These are phyloP conservation scores for Salvator merianae DNA, from an alignment of 2,113 vertebrate species.

Conservation along the genomic window DNA sequence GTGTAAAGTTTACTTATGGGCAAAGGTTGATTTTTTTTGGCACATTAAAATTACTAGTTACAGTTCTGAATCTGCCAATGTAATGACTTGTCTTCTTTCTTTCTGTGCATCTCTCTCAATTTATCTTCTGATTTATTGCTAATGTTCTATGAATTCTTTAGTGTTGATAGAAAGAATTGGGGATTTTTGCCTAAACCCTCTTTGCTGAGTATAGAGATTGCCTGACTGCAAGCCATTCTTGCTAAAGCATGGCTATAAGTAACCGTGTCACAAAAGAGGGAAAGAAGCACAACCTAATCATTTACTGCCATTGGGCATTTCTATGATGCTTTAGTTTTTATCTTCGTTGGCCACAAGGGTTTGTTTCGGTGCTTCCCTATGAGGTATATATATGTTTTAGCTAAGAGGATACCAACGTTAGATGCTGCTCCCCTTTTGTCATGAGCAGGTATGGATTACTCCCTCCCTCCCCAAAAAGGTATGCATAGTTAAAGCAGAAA, in stretches of 20 bases:
- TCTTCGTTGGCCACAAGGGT: not conserved
- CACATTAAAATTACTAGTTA: no score
- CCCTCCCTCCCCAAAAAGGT: no score
- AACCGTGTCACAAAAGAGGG: not conserved
- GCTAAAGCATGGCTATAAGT: not conserved
- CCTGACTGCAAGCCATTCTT: not conserved
- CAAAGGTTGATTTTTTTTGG: not conserved
- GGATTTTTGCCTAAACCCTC: not conserved
- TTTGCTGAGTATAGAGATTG: not conserved
- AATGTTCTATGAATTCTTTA: not conserved
- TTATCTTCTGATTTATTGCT: not conserved
- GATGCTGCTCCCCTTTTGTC: no score
- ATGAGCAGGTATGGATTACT: no score
- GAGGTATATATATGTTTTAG: accelerated
- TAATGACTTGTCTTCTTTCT: not conserved
- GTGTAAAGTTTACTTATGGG: not conserved
- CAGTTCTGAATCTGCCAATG: not conserved
- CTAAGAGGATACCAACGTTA: no score
- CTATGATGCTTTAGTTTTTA: not conserved
- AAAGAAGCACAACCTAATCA: not conserved
- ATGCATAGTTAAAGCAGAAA: no score
- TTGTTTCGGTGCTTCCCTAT: accelerated
- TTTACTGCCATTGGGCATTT: not conserved
- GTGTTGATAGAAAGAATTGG: not conserved
- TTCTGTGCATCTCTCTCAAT: not conserved